Conservation (phyloP, 2,797 vertebrate genomes). For the Phalanger gymnotis region DNA sequence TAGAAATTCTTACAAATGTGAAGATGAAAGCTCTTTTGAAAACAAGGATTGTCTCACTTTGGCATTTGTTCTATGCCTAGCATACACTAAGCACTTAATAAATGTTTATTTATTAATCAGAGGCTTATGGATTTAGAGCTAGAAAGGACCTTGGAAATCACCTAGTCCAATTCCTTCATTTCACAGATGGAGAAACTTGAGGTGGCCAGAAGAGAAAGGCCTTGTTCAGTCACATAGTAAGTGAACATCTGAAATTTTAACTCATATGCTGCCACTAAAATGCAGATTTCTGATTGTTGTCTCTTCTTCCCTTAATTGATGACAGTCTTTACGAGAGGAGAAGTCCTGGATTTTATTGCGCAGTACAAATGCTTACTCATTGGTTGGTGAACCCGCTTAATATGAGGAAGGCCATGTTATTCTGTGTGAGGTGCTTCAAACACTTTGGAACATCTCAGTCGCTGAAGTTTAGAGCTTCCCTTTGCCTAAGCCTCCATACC, state of each 20-base stretch:
- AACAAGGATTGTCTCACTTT: not conserved
- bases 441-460: slow-evolving; percentile 77
- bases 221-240: not conserved
- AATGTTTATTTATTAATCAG: too few relatives aligned
- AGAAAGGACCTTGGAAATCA: not conserved
- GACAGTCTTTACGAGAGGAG: not conserved
- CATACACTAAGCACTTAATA: not conserved
- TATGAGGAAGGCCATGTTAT: slow-evolving; percentile 51
- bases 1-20: not conserved
- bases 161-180: not conserved
- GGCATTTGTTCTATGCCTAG: not conserved
- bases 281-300: not conserved
- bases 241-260: not conserved
- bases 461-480: slow-evolving; percentile 80
- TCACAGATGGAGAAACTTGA: not conserved
- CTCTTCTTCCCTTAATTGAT: not conserved
- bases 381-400: slow-evolving; percentile 65
- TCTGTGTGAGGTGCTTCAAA: slow-evolving; percentile 64
- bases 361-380: slow-evolving; percentile 35
- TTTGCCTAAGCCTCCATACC: slow-evolving; percentile 36
- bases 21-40: not conserved
- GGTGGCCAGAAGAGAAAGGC: not conserved
- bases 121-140: not conserved
- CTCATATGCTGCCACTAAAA: not conserved
- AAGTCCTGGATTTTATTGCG: not conserved